Base-by-base conservation (phyloP, 2,888 invertebrate genomes). In the Hydropsyche betteni region DNA sequence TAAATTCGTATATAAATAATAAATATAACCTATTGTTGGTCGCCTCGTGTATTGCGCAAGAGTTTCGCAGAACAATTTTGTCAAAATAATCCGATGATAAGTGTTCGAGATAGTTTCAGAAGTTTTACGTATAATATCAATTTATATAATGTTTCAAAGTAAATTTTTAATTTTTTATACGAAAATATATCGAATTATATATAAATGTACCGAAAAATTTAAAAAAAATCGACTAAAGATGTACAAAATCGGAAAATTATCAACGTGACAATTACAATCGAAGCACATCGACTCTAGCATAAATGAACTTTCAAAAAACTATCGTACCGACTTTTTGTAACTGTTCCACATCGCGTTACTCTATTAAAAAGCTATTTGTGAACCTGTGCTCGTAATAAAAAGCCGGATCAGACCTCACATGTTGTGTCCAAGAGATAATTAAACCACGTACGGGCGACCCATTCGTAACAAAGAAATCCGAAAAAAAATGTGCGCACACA, bases 301-400 rank as follows among this genome's bases (percentile, higher is more conserved):
- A 64, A 64, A 64, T 64, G 64, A 64, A 64, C 64, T 64, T 64
- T 64, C 64, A 34, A 64, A 64, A 34, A 36, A 58, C 58, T 58
- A 64, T 64, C 34, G 34, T 64, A 34, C 34, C 8, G 6, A 36
- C 64, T 64, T 64, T 64, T 64, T 64, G 64, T 64, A 12, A n/a
- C 64, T 10, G 36, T 36, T 64, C 64, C 64, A 10, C 6, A 64
- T 64, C 12, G 36, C 36, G n/a, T 64, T 64, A 36, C 36, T 64
- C 64, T 64, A 64, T 64, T 64, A 64, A 64, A 64, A 64, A 64
- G 64, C 64, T 64, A 64, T 64, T 64, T 64, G 64, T 64, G 34
- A 64, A 64, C 4, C 10, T 44, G 44, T 44, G 44, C 44, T 44
- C 10, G 44, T 44, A 44, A 64, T 64, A 64, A 33, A 64, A 34